Conservation (phyloP, 2,113 vertebrate genomes). For the Myxocyprinus asiaticus region DNA sequence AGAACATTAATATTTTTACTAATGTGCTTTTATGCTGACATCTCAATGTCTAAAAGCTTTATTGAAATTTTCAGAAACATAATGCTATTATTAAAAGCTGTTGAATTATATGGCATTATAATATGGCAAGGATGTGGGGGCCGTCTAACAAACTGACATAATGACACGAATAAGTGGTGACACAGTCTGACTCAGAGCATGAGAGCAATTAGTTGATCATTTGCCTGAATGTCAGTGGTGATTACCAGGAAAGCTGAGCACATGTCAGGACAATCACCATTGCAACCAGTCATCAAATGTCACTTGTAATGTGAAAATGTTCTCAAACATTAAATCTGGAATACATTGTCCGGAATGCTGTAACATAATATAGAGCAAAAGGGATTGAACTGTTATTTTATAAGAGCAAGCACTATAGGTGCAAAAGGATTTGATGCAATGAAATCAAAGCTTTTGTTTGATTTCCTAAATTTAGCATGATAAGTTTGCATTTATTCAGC, state of each 20-base stretch:
- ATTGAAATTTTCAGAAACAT: not conserved
- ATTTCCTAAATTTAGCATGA: no score
- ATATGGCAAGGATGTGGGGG: not conserved
- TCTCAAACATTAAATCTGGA: not conserved
- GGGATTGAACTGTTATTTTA: not conserved
- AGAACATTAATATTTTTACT: not conserved
- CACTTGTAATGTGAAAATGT: slow-evolving; percentile 9
- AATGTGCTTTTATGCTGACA: no score
- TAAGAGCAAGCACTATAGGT: no score
- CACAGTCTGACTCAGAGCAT: slow-evolving; percentile 8
- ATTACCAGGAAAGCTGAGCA: slow-evolving; percentile 14
- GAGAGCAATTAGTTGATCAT: slow-evolving; percentile 20
- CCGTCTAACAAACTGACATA: not conserved
- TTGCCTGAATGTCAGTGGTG: slow-evolving; percentile 34
- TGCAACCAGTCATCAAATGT: slow-evolving; percentile 30
- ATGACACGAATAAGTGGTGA: not conserved
- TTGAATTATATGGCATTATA: not conserved
- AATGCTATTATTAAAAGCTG: not conserved
- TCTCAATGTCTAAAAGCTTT: not conserved
- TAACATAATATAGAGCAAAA: not conserved
- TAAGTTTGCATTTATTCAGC: no score
- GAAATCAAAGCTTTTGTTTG: no score
- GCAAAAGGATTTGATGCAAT: no score
- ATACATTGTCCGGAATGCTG: not conserved
- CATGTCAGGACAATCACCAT: slow-evolving; percentile 31